These are phyloP conservation scores for Vanessa cardui DNA, from an alignment of 2,888 invertebrate species.

Conservation along the genomic window DNA sequence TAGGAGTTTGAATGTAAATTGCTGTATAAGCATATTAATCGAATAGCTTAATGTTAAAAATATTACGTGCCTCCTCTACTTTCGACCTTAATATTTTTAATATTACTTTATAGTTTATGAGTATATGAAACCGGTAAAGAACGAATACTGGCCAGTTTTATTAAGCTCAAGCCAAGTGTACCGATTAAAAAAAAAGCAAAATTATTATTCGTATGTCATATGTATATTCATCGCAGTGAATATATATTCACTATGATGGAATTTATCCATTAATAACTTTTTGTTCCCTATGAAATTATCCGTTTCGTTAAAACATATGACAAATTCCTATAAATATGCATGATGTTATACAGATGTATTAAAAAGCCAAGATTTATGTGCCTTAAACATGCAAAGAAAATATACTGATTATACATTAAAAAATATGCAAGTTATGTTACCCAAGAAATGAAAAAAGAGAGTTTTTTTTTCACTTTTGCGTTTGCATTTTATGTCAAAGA, in stretches of 20 bases:
- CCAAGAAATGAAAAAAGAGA: not conserved
- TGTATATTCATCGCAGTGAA: too few species aligned
- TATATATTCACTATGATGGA: not conserved
- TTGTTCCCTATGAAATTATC: not conserved
- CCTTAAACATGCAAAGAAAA: conserved; percentile 23
- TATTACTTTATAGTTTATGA: too few species aligned
- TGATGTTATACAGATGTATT: conserved; percentile 11
- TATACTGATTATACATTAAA: not conserved
- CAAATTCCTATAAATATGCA: not conserved
- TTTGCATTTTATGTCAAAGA: too few species aligned
- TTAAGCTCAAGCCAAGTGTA: too few species aligned
- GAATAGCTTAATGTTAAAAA: conserved; percentile 16
- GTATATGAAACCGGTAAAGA: too few species aligned
- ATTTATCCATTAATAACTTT: not conserved
- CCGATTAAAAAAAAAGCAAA: too few species aligned
- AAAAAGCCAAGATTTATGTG: conserved; percentile 15
- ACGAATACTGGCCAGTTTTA: too few species aligned
- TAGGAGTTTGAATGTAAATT: conserved; percentile 16
- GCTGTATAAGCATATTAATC: conserved; percentile 12
- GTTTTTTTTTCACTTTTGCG: too few species aligned
- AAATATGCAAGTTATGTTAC: not conserved
- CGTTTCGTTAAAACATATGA: not conserved
- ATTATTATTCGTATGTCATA: too few species aligned
- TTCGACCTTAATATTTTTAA: not conserved
- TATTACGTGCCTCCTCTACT: not conserved